A percentile compares a stretch with the other conserved stretches of the same genome.
phyloP scores from a whole-genome alignment of 2,113 vertebrate species.

The Scortum barcoo region DNA sequence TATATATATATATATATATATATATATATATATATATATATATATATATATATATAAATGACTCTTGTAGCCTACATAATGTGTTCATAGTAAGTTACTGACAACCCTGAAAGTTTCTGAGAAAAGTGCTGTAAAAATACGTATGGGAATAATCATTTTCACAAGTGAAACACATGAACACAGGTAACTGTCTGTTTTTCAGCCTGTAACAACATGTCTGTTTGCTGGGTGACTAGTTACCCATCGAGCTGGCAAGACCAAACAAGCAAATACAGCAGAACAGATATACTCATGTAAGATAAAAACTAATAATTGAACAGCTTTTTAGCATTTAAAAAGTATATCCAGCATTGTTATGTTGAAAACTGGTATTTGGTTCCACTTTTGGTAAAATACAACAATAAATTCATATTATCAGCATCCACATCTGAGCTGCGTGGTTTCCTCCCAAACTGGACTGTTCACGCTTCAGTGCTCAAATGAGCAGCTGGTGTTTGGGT shows the following conservation, averaged over 20 bases:
- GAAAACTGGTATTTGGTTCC: not conserved
- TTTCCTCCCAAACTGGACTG: not conserved
- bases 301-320: not conserved
- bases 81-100: not conserved
- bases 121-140: not conserved
- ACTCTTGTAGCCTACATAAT: not conserved
- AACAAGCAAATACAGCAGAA: not conserved
- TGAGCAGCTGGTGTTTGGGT: conserved; percentile 47
- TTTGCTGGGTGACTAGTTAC: not conserved
- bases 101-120: not conserved
- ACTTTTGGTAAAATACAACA: not conserved
- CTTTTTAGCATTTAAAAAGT: not conserved
- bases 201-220: not conserved
- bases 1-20: too few species aligned
- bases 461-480: conserved; percentile 30
- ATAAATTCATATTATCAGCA: not conserved
- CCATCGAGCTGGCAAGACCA: not conserved
- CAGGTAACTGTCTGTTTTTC: not conserved
- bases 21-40: too few species aligned
- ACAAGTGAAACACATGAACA: too few species aligned
- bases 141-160: not conserved
- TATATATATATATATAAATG: not conserved
- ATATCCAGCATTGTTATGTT: not conserved
- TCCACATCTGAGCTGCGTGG: not conserved
- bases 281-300: not conserved